Evolutionary conservation across 2,888 invertebrate species (phyloP).

Genomic region (Caenorhabditis sp.): DNA sequence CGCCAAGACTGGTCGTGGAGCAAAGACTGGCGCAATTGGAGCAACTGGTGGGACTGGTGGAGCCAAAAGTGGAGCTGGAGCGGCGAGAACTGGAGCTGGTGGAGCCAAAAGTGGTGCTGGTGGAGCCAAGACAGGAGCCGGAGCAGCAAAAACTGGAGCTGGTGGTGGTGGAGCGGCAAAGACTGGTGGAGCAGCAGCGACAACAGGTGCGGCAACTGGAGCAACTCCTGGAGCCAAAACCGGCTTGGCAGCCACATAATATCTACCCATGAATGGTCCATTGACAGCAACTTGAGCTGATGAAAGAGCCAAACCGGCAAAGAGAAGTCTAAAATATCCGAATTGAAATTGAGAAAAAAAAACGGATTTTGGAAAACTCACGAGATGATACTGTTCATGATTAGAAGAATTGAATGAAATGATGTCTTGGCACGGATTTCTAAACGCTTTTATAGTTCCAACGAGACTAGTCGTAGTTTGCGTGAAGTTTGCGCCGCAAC

Average conservation of each 20-base stretch:
- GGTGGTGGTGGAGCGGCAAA: slow-evolving; percentile 21
- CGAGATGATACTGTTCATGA: slow-evolving; percentile 41
- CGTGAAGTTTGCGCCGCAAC: slow-evolving; percentile 3
- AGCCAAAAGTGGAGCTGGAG: slow-evolving; percentile 25
- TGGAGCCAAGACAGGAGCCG: slow-evolving; percentile 34
- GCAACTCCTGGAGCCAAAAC: slow-evolving; percentile 44
- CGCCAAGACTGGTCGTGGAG: slow-evolving; percentile 28
- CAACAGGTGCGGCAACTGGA: slow-evolving; percentile 19
- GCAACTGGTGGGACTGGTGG: slow-evolving; percentile 26
- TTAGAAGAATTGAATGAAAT: slow-evolving; percentile 14
- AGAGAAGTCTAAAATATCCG: slow-evolving; percentile 34
- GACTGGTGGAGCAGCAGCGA: slow-evolving; percentile 20
- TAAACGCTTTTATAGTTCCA: slow-evolving; percentile 1
- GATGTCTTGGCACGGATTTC: slow-evolving; percentile 30
- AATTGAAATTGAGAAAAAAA: neutral
- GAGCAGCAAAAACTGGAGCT: slow-evolving; percentile 17
- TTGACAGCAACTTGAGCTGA: slow-evolving; percentile 48
- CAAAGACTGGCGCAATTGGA: slow-evolving; percentile 17
- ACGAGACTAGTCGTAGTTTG: neutral
- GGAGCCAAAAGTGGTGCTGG: slow-evolving; percentile 34
- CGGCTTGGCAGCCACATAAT: slow-evolving; percentile 52
- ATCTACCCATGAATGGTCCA: slow-evolving; percentile 51
- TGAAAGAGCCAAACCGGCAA: slow-evolving; percentile 44
- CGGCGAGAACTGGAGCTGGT: slow-evolving; percentile 23
- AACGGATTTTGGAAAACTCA: slow-evolving; percentile 16